phyloP scores from a whole-genome alignment of 2,888 invertebrate species.

The Anagyrus pseudococci region DNA sequence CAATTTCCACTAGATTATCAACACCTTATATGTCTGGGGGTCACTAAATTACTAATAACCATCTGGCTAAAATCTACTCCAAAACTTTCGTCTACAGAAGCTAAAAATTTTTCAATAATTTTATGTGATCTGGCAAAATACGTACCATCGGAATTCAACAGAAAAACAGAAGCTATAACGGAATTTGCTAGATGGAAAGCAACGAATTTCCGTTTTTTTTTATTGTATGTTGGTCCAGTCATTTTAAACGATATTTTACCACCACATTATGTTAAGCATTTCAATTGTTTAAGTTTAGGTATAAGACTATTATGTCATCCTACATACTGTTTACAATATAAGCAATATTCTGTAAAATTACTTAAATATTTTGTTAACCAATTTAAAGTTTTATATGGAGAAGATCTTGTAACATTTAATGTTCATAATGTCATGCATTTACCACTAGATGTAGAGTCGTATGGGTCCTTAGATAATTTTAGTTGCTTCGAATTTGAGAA shows the following conservation, averaged over 20 bases:
- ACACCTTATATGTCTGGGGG: background rate
- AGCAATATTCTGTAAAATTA: background rate
- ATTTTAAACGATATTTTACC: background rate
- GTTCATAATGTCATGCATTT: slow-evolving; percentile 1
- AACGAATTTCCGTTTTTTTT: slow-evolving; percentile 3
- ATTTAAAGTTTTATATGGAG: background rate
- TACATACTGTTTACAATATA: background rate
- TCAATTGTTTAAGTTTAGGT: background rate
- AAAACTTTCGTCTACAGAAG: background rate
- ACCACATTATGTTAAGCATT: background rate
- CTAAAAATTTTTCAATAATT: background rate
- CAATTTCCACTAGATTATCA: background rate
- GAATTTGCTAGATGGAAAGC: slow-evolving; percentile 10
- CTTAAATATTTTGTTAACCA: background rate
- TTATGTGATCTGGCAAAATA: background rate
- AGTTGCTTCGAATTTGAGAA: background rate
- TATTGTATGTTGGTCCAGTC: slow-evolving; percentile 1
- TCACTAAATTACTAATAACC: background rate
- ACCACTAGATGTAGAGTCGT: background rate
- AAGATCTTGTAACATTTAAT: background rate
- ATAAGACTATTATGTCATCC: background rate
- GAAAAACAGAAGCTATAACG: background rate
- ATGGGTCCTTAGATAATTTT: background rate
- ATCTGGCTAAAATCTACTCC: background rate
- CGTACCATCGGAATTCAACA: slow-evolving; percentile 6